These are phyloP conservation scores for Bombus consobrinus DNA, from an alignment of 1,140 invertebrate genomes.

Conservation along the genomic window DNA sequence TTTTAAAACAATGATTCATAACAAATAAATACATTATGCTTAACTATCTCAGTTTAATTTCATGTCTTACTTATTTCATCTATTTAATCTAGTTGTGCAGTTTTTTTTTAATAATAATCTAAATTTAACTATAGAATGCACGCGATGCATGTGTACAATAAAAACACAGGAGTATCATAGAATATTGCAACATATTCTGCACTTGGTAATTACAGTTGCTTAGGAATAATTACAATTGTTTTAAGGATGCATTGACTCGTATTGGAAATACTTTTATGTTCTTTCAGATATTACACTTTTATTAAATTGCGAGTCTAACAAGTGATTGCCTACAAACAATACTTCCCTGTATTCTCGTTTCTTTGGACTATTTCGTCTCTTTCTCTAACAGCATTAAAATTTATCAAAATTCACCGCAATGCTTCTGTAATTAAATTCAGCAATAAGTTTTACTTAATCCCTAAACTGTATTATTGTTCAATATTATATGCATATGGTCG, in stretches of 20 bases:
- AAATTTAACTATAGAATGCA: conserved; percentile 68
- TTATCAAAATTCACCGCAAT: conserved; percentile 41
- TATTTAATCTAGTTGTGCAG: conserved; percentile 75
- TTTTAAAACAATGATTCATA: conserved; percentile 18
- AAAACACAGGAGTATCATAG: conserved; percentile 22
- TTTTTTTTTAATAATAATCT: conserved; percentile 55
- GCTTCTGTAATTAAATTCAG: conserved; percentile 72
- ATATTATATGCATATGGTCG: conserved; percentile 38
- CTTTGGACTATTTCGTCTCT: neutral
- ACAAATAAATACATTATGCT: conserved; percentile 39
- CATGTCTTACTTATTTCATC: conserved; percentile 64
- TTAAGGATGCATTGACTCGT: neutral
- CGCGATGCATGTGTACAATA: conserved; percentile 36
- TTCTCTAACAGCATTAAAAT: conserved; percentile 28
- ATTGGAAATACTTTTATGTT: neutral
- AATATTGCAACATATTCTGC: conserved; percentile 25
- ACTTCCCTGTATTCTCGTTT: conserved; percentile 17
- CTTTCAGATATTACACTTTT: conserved; percentile 4
- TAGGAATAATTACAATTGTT: conserved; percentile 32
- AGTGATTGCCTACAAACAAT: conserved; percentile 30
- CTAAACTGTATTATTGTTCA: conserved; percentile 45
- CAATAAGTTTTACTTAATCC: conserved; percentile 56
- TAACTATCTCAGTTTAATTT: conserved; percentile 50
- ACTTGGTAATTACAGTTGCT: neutral
- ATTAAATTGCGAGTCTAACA: conserved; percentile 39